Base-by-base conservation (phyloP, 2,888 invertebrate genomes). In the Pheosia tremula region DNA sequence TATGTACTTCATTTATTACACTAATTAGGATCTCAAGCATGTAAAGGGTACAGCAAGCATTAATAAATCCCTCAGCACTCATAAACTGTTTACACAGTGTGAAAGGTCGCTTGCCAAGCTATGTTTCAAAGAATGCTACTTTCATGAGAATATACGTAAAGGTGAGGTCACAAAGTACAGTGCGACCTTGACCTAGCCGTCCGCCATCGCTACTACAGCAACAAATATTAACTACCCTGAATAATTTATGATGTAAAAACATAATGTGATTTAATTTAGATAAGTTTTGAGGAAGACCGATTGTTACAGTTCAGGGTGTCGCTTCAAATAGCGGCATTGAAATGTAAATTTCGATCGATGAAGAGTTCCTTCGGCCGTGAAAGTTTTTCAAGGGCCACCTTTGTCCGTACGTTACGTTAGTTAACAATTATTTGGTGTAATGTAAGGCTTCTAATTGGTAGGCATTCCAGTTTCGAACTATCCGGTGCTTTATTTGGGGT, bases 121-220 rank as follows among this genome's bases (percentile, higher is more conserved):
- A 60, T 60, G 49, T 61, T 24, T 62, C 58, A 53, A 49, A 60
- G 63, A 69, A 69, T 62, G 64, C 67, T 62, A 64, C 57, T 50
- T 66, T 62, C 61, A 63, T 58, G 53, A 59, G 62, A 57, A 61
- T 59, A 60, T 58, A 57, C 60, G 58, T 60, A 63, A 66, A 59
- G 67, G 65, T 63, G 61, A 64, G 53, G 57, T 47, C 47, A 63
- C 36, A 53, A 63, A 66, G 47, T 58, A 63, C 53, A 49, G 9
- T 5, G 43, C 43, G 47, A 47, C 69, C 69, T 67, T 67, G 71
- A 68, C 66, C 68, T 54, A 61, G 59, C 59, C 52, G 53, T 5
- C 53, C 53, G 45, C 55, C 11, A 49, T 49, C 45, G 45, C 24
- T 24, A 24, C 24, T 24, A 24, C 24, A 45, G 7, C 37, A 13